phyloP scores from a whole-genome alignment of 2,797 vertebrate species.

The Syngnathus acus region DNA sequence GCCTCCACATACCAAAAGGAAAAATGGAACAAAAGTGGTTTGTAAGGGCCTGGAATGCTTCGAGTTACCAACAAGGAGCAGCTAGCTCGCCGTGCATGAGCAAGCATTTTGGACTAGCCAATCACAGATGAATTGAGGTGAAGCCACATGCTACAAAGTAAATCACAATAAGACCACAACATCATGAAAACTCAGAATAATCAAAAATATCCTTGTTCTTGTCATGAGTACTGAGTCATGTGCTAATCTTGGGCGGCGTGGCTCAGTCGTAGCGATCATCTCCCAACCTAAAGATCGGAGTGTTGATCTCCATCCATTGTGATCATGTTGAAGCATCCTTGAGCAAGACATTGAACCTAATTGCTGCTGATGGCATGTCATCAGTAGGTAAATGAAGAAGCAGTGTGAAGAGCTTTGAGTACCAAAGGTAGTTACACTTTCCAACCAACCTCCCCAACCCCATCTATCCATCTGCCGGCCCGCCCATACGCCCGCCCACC shows the following conservation, averaged over 20 bases:
- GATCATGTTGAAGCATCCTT: too few relatives aligned
- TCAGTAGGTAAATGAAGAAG: too few relatives aligned
- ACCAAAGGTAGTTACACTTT: too few relatives aligned
- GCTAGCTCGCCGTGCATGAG: slow-evolving; percentile 21
- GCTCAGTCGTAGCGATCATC: background rate
- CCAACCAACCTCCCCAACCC: too few relatives aligned
- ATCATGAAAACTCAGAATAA: background rate
- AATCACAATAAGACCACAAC: background rate
- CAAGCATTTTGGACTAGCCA: slow-evolving; percentile 6
- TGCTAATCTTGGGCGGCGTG: background rate
- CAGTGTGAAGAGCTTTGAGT: too few relatives aligned
- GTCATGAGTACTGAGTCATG: background rate
- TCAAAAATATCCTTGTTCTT: background rate
- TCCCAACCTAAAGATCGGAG: too few relatives aligned
- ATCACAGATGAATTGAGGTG: background rate
- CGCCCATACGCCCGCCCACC: too few relatives aligned
- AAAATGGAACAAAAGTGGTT: slow-evolving; percentile 39
- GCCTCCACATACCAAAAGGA: slow-evolving; percentile 52
- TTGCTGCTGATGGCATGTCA: too few relatives aligned
- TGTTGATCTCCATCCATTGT: too few relatives aligned
- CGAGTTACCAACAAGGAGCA: background rate
- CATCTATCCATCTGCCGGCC: too few relatives aligned
- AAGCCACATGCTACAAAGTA: background rate
- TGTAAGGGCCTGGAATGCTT: slow-evolving; percentile 38
- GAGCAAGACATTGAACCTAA: too few relatives aligned